Evolutionary conservation across 2,888 invertebrate species (phyloP).

Genomic region (Noctua janthina): DNA sequence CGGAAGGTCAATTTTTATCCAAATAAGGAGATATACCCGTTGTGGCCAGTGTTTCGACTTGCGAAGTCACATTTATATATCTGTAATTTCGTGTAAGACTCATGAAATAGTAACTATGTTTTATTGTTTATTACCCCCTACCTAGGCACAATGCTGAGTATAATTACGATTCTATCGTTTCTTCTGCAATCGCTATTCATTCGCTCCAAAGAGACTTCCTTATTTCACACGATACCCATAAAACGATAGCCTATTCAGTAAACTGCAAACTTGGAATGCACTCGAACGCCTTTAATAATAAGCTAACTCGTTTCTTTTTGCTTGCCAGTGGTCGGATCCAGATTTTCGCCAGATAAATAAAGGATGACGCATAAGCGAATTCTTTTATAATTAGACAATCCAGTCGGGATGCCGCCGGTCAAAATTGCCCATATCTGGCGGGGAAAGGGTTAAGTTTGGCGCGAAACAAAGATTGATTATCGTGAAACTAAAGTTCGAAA

Average conservation of each 20-base stretch:
- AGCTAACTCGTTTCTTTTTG: constrained; percentile 66
- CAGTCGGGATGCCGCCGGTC: constrained; percentile 60
- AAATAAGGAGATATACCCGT: constrained; percentile 20
- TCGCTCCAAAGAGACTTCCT: constrained; percentile 58
- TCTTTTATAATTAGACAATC: constrained; percentile 77
- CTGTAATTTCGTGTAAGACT: constrained; percentile 6
- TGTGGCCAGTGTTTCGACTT: not conserved
- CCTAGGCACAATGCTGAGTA: not conserved
- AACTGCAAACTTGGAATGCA: constrained; percentile 66
- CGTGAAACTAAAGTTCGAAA: constrained; percentile 62
- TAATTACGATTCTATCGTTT: constrained; percentile 28
- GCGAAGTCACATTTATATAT: constrained; percentile 5
- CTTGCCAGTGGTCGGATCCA: constrained; percentile 62
- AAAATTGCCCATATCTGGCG: constrained; percentile 69
- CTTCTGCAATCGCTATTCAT: constrained; percentile 32
- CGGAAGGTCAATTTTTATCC: constrained; percentile 23
- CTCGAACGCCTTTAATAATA: constrained; percentile 70
- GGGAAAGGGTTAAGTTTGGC: constrained; percentile 57
- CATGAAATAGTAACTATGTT: constrained; percentile 9
- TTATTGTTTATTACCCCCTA: constrained; percentile 14
- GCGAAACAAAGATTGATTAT: constrained; percentile 73
- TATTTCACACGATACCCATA: constrained; percentile 61
- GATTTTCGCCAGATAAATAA: constrained; percentile 74
- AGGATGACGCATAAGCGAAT: constrained; percentile 75
- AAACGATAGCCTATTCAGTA: constrained; percentile 65